These are phyloP conservation scores for Caenorhabditis zanzibari DNA, from an alignment of 2,888 invertebrate species.

Conservation along the genomic window DNA sequence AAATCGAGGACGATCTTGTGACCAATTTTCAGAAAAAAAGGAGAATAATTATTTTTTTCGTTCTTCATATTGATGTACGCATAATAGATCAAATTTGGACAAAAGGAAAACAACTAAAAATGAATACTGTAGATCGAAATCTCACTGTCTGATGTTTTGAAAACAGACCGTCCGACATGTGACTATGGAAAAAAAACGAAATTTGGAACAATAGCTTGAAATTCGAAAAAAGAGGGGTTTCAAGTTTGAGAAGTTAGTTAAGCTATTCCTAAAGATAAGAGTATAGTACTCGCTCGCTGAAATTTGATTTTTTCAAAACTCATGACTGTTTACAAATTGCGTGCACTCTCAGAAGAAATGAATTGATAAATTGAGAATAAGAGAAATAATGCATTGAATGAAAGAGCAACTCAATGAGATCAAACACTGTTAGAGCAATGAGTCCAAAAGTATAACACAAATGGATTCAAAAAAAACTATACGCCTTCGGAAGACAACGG, in stretches of 20 bases:
- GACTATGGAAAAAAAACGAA: not conserved
- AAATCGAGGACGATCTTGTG: not conserved
- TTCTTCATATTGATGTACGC: not conserved
- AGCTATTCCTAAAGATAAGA: not conserved
- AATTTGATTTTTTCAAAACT: constrained; percentile 19
- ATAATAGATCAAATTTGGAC: constrained; percentile 14
- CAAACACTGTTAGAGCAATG: constrained; percentile 18
- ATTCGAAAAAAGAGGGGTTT: not conserved
- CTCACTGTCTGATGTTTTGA: constrained; percentile 22
- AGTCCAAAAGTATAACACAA: not conserved
- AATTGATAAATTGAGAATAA: not conserved
- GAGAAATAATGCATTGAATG: not conserved
- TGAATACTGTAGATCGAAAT: constrained; percentile 33
- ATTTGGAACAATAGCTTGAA: not conserved
- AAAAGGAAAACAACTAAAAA: not conserved
- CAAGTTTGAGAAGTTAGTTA: not conserved
- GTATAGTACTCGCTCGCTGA: constrained; percentile 8
- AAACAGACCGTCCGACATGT: constrained; percentile 9
- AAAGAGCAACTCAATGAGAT: constrained; percentile 22
- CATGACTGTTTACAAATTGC: constrained; percentile 52
- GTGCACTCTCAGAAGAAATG: constrained; percentile 30
- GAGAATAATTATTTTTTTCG: not conserved
- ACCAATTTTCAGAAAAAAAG: not conserved
- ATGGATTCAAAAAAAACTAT: not conserved
- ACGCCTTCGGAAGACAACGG: not conserved